A percentile compares a stretch with the other conserved stretches of the same genome.
phyloP scores from a whole-genome alignment of 2,113 vertebrate species.

The Mustela nigripes region DNA sequence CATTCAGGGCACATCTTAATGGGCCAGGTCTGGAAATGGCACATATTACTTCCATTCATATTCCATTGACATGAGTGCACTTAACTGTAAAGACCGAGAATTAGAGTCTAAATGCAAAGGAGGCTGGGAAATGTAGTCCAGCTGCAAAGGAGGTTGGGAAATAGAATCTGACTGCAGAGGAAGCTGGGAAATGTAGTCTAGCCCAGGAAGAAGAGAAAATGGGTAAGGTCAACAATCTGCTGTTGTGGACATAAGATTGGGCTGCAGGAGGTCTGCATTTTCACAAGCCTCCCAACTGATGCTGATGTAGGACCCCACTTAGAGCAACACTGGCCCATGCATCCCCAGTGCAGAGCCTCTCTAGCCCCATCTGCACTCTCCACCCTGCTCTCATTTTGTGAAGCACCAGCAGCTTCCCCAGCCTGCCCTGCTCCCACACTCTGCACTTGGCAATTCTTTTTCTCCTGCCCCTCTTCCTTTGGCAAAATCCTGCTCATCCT shows the following conservation, averaged over 20 bases:
- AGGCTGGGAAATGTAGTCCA: background rate
- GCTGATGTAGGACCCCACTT: background rate
- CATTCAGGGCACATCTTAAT: background rate
- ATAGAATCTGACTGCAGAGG: background rate
- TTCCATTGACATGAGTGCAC: background rate
- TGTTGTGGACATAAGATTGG: background rate
- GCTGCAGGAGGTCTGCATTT: background rate
- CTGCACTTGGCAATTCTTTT: background rate
- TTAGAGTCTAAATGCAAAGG: background rate
- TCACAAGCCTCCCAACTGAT: background rate
- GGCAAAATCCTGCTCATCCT: conserved; percentile 16
- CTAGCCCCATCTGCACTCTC: background rate
- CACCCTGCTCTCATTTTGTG: background rate
- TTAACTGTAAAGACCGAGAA: background rate
- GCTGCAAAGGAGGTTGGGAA: background rate
- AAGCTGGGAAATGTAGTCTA: conserved; percentile 42
- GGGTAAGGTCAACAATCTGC: background rate
- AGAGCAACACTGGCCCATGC: background rate
- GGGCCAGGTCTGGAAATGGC: background rate
- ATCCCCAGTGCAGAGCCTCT: background rate
- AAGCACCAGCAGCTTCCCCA: background rate
- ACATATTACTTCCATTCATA: background rate
- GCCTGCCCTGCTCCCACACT: background rate
- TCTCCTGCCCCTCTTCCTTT: conserved; percentile 1
- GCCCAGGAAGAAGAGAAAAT: background rate